These are phyloP conservation scores for Xylota sylvarum DNA, from an alignment of 2,888 invertebrate genomes.

Conservation along the genomic window DNA sequence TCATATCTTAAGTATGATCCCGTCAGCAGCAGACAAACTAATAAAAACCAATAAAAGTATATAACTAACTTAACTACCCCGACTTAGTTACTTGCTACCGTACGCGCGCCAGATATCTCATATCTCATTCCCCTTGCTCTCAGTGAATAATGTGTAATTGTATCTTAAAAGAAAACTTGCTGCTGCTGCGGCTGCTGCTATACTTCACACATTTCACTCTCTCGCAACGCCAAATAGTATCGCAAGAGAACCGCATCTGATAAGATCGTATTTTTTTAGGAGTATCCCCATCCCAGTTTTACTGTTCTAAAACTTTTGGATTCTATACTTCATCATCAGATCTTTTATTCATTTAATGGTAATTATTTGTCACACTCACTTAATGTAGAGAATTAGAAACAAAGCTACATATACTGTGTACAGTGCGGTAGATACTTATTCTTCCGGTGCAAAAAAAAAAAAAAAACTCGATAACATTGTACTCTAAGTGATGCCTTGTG, in stretches of 20 bases:
- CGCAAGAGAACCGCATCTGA: constrained; percentile 70
- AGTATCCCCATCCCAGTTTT: constrained; percentile 26
- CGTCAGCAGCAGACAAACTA: constrained; percentile 33
- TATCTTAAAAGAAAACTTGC: constrained; percentile 53
- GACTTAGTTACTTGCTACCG: constrained; percentile 57
- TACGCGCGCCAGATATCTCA: constrained; percentile 52
- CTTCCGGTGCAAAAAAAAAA: constrained; percentile 44
- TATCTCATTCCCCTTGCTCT: constrained; percentile 40
- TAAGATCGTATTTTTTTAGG: constrained; percentile 60
- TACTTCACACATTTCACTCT: constrained; percentile 54
- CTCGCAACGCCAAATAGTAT: constrained; percentile 57
- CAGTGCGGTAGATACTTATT: not conserved
- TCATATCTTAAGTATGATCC: constrained; percentile 45
- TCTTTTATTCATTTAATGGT: constrained; percentile 59
- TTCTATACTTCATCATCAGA: not conserved
- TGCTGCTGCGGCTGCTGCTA: constrained; percentile 14
- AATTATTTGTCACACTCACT: constrained; percentile 50
- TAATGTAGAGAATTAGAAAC: constrained; percentile 20
- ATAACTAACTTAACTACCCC: constrained; percentile 57
- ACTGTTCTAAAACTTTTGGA: constrained; percentile 3
- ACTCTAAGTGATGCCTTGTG: constrained; percentile 17
- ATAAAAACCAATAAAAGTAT: constrained; percentile 69
- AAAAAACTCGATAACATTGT: constrained; percentile 12
- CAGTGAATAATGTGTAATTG: constrained; percentile 60
- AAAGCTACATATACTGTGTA: constrained; percentile 21